These are phyloP conservation scores for Actinernus sp. DNA, from an alignment of 92 coral and sea anemone genomes.

Conservation along the genomic window DNA sequence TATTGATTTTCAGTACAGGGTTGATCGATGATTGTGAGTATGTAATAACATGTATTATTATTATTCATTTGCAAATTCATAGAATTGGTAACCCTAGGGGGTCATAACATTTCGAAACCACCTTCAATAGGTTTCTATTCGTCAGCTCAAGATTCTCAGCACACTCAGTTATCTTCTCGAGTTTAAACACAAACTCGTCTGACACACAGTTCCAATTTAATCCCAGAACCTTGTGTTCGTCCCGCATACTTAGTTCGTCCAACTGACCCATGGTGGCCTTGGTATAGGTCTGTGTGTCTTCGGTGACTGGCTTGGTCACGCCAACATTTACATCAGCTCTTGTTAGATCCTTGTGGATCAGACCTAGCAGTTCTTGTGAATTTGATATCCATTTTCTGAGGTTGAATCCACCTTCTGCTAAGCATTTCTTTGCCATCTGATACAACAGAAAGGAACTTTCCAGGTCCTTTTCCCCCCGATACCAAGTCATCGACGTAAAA, in stretches of 20 bases:
- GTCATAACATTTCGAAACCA: too few relatives aligned
- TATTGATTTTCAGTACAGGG: too few relatives aligned
- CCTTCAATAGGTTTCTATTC: too few relatives aligned
- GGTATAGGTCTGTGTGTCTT: slow-evolving; percentile 13
- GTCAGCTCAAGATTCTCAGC: background rate
- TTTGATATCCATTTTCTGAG: background rate
- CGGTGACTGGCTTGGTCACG: background rate
- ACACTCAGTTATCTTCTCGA: background rate
- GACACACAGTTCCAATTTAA: slow-evolving; percentile 27
- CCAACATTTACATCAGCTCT: background rate
- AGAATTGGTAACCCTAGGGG: too few relatives aligned
- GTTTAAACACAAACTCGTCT: slow-evolving; percentile 7
- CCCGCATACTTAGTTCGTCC: slow-evolving; percentile 1
- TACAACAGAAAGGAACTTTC: background rate
- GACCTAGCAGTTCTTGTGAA: background rate
- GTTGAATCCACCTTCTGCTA: slow-evolving; percentile 1
- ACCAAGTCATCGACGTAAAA: slow-evolving; percentile 25
- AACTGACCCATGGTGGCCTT: slow-evolving; percentile 1
- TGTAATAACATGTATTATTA: too few relatives aligned
- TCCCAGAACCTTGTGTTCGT: slow-evolving; percentile 27
- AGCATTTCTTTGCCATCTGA: background rate
- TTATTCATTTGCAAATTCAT: too few relatives aligned
- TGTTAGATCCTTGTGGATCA: background rate
- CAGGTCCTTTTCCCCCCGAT: slow-evolving; percentile 1
- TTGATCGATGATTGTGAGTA: too few relatives aligned